Conservation (phyloP, 2,797 vertebrate genomes). For the Buphagus erythrorhynchus region DNA sequence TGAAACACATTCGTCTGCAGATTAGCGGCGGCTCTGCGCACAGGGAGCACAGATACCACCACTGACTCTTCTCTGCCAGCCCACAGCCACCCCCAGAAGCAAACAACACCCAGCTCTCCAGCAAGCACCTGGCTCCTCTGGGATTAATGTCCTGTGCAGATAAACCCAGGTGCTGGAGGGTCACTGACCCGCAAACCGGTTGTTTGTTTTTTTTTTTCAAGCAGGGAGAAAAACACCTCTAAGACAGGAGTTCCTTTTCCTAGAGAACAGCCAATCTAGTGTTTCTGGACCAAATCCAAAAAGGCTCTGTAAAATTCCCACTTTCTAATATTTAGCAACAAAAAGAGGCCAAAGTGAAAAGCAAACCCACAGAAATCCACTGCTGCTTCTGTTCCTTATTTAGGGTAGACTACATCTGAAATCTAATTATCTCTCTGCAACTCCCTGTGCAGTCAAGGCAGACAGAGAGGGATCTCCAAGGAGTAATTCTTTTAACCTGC, state of each 20-base stretch:
- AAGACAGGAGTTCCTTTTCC: not conserved
- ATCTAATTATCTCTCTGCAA: constrained; percentile 14
- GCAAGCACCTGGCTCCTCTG: not conserved
- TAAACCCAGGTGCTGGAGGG: not conserved
- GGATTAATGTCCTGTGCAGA: rapidly evolving
- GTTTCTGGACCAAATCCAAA: not conserved
- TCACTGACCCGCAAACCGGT: not conserved
- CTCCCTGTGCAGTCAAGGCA: not conserved
- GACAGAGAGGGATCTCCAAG: not conserved
- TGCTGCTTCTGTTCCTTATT: not conserved
- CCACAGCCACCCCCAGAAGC: not conserved
- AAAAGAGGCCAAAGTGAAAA: not conserved
- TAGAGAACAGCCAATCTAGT: not conserved
- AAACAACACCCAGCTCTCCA: not conserved
- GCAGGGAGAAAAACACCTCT: not conserved
- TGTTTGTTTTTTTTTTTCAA: not conserved
- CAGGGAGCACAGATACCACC: not conserved
- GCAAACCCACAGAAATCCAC: not conserved
- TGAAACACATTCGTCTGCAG: not conserved
- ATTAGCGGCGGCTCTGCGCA: not conserved
- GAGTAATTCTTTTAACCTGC: not conserved
- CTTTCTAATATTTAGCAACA: not conserved
- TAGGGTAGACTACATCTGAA: not conserved
- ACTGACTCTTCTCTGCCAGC: not conserved
- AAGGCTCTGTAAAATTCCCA: not conserved